Evolutionary conservation across 1,140 invertebrate genomes (phyloP).

Genomic region (Leucophenga varia): DNA sequence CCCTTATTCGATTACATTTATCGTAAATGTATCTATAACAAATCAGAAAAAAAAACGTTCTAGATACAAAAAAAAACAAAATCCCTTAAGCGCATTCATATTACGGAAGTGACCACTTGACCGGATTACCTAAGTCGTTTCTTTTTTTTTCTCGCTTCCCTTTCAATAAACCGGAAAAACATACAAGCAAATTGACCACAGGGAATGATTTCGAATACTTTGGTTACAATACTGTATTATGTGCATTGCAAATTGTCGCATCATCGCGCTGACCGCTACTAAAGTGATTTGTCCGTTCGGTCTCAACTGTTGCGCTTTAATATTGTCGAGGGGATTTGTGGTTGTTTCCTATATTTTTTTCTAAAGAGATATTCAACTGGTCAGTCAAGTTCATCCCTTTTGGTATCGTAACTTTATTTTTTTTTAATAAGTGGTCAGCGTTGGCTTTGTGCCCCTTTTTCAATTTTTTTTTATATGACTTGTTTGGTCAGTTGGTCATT

Average conservation of each 20-base stretch:
- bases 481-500: conserved; percentile 16
- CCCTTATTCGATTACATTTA: conserved; percentile 28
- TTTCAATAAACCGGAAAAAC: conserved; percentile 41
- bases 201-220: no score
- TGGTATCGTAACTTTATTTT: no score
- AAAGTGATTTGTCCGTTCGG: conserved; percentile 41
- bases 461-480: conserved; percentile 1
- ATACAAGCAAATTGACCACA: conserved; percentile 37
- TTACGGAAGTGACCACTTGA: conserved; percentile 36
- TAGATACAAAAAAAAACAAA: conserved; percentile 13
- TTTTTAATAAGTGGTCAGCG: no score
- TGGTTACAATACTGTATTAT: no score
- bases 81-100: conserved; percentile 24
- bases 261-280: conserved; percentile 43
- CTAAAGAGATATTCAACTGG: no score
- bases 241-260: conserved; percentile 36
- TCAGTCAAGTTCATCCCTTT: conserved; percentile 12
- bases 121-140: conserved; percentile 29
- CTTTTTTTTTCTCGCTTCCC: conserved; percentile 19
- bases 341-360: conserved; percentile 1
- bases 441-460: conserved; percentile 7
- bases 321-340: conserved; percentile 1
- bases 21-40: conserved; percentile 8
- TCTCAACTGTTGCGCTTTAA: conserved; percentile 37
- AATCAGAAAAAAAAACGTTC: not conserved